Evolutionary conservation across 2,797 vertebrate species (phyloP).

Genomic region (Gallirallus australis): DNA sequence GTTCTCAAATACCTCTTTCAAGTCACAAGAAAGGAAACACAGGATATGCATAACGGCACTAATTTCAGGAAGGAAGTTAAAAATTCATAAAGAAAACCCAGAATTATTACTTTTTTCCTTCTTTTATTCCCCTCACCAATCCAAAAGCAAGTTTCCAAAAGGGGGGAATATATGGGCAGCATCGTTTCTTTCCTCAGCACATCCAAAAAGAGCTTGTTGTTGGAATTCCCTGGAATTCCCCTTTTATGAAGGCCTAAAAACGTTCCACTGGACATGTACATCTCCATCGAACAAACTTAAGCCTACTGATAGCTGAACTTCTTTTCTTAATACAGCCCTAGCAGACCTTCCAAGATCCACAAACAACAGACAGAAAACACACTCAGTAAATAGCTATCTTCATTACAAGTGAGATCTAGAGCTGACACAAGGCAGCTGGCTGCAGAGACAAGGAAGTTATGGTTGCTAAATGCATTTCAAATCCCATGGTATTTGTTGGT

Average conservation of each 20-base stretch:
- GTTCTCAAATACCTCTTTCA: not conserved
- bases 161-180: rapidly evolving
- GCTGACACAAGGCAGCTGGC: not conserved
- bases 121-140: not conserved
- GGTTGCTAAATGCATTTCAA: not conserved
- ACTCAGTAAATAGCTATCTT: not conserved
- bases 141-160: not conserved
- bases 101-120: not conserved
- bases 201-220: not conserved
- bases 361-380: not conserved
- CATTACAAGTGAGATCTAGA: not conserved
- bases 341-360: not conserved
- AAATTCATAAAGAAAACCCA: not conserved
- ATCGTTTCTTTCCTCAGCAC: not conserved
- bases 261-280: not conserved
- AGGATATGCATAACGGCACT: not conserved
- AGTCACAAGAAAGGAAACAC: not conserved
- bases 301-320: not conserved
- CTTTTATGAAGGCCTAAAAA: not conserved
- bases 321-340: not conserved
- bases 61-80: not conserved
- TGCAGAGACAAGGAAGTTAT: not conserved
- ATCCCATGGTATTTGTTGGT: not conserved
- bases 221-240: not conserved
- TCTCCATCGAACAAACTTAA: not conserved